Evolutionary conservation across 2,888 invertebrate species (phyloP).

Genomic region (Nemapogon koenigi): DNA sequence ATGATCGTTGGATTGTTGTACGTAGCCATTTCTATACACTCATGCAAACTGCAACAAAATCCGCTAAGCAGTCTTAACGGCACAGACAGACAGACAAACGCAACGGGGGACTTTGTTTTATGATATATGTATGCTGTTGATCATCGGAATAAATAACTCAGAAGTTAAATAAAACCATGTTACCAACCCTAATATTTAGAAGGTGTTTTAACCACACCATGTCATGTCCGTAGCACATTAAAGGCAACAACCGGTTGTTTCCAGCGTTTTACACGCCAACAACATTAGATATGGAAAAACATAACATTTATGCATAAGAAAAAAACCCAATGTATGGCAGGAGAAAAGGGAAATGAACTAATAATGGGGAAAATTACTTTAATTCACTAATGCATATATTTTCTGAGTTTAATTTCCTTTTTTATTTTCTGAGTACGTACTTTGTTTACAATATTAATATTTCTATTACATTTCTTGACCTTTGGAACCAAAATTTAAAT

Average conservation of each 20-base stretch:
- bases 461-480: not conserved
- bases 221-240: constrained; percentile 37
- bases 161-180: not conserved
- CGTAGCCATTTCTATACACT: no score
- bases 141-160: no score
- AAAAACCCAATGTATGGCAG: not conserved
- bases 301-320: constrained; percentile 10
- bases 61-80: no score
- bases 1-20: no score
- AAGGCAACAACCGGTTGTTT: constrained; percentile 25
- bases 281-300: constrained; percentile 23
- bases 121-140: no score
- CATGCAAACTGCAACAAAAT: no score
- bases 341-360: constrained; percentile 4
- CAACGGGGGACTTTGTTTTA: no score
- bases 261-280: constrained; percentile 35
- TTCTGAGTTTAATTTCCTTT: not conserved
- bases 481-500: not conserved
- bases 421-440: not conserved
- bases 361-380: constrained; percentile 2
- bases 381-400: not conserved
- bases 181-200: not conserved
- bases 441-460: not conserved
- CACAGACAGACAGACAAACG: no score
- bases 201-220: constrained; percentile 5